These are phyloP conservation scores for Myathropa florea DNA, from an alignment of 2,888 invertebrate genomes.

Conservation along the genomic window DNA sequence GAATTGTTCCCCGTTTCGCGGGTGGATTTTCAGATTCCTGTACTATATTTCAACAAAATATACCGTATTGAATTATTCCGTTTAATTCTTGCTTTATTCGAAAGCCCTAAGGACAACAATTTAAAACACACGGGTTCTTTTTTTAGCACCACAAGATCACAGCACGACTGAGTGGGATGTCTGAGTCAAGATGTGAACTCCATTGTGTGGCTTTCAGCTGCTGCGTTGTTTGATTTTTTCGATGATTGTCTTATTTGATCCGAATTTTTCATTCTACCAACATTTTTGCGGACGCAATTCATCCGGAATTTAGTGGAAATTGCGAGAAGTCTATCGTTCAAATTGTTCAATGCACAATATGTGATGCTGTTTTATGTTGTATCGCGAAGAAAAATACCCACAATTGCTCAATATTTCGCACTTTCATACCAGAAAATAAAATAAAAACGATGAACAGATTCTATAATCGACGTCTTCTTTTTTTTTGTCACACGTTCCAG, in stretches of 20 bases:
- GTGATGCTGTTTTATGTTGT: neutral
- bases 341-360: conserved; percentile 18
- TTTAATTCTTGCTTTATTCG: neutral
- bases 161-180: neutral
- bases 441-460: conserved; percentile 29
- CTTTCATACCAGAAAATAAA: conserved; percentile 47
- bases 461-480: conserved; percentile 23
- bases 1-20: neutral
- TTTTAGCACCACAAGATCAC: conserved; percentile 28
- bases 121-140: neutral
- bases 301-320: conserved; percentile 9
- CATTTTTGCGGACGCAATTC: conserved; percentile 26
- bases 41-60: conserved; percentile 22
- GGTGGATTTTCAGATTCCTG: neutral
- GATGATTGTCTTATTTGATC: conserved; percentile 28
- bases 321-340: neutral
- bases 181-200: conserved; percentile 61
- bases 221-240: conserved; percentile 56
- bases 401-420: conserved; percentile 42
- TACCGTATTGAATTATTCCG: neutral
- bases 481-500: conserved; percentile 18
- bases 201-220: conserved; percentile 59
- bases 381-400: conserved; percentile 20
- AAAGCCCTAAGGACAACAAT: neutral
- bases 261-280: conserved; percentile 37